Conservation (phyloP, 2,113 vertebrate genomes). For the Ceyx cyanopectus region DNA sequence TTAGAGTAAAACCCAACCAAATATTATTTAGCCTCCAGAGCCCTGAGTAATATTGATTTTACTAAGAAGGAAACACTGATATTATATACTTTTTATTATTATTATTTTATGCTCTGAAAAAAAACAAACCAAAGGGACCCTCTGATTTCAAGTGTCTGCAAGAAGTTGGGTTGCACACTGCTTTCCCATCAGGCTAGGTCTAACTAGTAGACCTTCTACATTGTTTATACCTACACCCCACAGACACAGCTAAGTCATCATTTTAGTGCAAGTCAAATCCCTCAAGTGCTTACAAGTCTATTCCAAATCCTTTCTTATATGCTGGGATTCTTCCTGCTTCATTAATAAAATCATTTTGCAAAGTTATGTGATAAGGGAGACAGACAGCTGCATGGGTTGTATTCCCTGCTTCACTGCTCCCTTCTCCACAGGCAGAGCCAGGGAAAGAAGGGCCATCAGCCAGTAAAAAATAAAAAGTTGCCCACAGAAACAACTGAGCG, state of each 20-base stretch:
- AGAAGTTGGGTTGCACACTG: not conserved
- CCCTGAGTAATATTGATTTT: not conserved
- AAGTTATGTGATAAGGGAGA: not conserved
- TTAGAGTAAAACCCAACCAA: not conserved
- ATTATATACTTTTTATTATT: not conserved
- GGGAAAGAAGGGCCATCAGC: not conserved
- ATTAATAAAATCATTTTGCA: not conserved
- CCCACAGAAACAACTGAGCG: slow-evolving; percentile 32
- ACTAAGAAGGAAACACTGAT: not conserved
- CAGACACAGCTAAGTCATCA: not conserved
- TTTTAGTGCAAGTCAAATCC: not conserved
- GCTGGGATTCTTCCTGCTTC: not conserved
- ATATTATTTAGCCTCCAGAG: not conserved
- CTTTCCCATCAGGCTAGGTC: accelerated
- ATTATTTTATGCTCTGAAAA: not conserved
- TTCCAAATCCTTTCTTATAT: not conserved
- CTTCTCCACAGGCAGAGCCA: not conserved
- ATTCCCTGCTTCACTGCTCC: not conserved
- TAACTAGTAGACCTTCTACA: not conserved
- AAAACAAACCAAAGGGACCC: not conserved
- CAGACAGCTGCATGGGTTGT: not conserved
- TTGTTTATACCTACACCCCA: not conserved
- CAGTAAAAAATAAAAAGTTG: slow-evolving; percentile 27
- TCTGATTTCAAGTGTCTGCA: not conserved
- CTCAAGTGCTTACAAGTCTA: not conserved